Evolutionary conservation across 2,797 vertebrate genomes (phyloP).

Genomic region (Sebastes itinus): DNA sequence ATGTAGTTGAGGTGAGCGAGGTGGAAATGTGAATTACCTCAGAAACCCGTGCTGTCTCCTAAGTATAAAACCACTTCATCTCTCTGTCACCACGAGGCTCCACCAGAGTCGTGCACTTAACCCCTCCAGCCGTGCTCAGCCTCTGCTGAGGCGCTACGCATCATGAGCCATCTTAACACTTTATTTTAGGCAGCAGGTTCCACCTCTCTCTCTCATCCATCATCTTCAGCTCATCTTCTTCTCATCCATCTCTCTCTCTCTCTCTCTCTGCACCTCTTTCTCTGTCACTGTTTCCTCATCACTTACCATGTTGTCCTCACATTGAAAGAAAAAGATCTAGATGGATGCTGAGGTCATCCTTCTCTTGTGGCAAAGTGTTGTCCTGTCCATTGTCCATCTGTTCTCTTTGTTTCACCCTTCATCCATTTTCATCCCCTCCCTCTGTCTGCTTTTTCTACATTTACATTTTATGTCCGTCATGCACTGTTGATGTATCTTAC

Average conservation of each 20-base stretch:
- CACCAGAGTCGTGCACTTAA: slow-evolving; percentile 1
- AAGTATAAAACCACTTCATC: slow-evolving; percentile 25
- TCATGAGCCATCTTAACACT: slow-evolving; percentile 23
- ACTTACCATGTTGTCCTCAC: not conserved
- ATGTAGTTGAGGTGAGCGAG: not conserved
- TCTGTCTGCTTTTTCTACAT: not conserved
- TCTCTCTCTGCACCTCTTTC: not conserved
- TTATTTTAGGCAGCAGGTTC: slow-evolving; percentile 10
- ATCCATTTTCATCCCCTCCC: not conserved
- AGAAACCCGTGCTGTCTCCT: not conserved
- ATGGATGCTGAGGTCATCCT: not conserved
- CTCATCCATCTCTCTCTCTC: slow-evolving; percentile 16
- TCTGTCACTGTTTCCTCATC: not conserved
- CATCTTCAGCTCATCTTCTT: slow-evolving; percentile 14
- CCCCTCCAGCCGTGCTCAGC: not conserved
- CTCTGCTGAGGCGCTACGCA: not conserved
- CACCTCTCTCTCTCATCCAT: slow-evolving; percentile 5
- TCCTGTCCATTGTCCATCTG: slow-evolving; percentile 28
- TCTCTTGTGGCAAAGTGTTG: not conserved
- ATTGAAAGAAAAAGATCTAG: not conserved
- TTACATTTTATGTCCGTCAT: slow-evolving; percentile 8
- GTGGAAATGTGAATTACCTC: not conserved
- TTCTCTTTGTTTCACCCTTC: not conserved
- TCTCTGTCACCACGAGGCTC: slow-evolving; percentile 25
- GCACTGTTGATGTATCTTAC: not conserved